Percentiles rank a stretch among this genome's conserved stretches.
Conservation (phyloP, 2,113 vertebrate genomes). For the Scalopus aquaticus region DNA sequence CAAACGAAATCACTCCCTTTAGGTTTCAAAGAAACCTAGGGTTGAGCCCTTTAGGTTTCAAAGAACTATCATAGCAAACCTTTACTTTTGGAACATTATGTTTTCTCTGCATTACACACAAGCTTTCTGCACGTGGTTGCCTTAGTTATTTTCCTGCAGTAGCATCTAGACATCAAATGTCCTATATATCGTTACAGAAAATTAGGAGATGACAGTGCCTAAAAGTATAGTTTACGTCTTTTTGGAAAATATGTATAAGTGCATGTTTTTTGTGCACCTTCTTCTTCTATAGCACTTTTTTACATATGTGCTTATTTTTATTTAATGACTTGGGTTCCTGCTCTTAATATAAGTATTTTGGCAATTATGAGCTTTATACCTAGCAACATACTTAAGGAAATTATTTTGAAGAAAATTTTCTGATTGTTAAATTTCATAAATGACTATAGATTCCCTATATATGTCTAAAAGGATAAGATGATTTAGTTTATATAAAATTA, state of each 20-base stretch:
- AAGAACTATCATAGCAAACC: slow-evolving; percentile 48
- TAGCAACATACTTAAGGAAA: not conserved
- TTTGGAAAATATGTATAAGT: slow-evolving; percentile 61
- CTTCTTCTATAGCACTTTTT: slow-evolving; percentile 74
- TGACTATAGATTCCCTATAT: slow-evolving; percentile 68
- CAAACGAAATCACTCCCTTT: slow-evolving; percentile 57
- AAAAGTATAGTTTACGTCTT: slow-evolving; percentile 68
- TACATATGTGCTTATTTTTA: slow-evolving; percentile 71
- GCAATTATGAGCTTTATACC: slow-evolving; percentile 78
- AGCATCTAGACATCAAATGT: slow-evolving; percentile 73
- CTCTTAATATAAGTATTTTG: slow-evolving; percentile 73
- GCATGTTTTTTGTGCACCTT: slow-evolving; percentile 69
- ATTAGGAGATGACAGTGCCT: slow-evolving; percentile 76
- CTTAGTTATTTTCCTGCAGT: slow-evolving; percentile 81
- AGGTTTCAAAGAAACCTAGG: slow-evolving; percentile 29
- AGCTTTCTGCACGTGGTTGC: slow-evolving; percentile 81
- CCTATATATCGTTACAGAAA: slow-evolving; percentile 74
- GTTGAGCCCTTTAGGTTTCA: slow-evolving; percentile 54
- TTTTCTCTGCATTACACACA: slow-evolving; percentile 68
- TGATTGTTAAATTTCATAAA: slow-evolving; percentile 71
- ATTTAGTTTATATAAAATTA: slow-evolving; percentile 50
- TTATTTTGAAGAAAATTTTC: slow-evolving; percentile 68
- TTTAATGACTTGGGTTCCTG: slow-evolving; percentile 55
- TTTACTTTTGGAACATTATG: slow-evolving; percentile 76
- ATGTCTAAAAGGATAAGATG: slow-evolving; percentile 47